A percentile compares a stretch with the other conserved stretches of the same genome.
Evolutionary conservation across 2,888 invertebrate genomes (phyloP).

Genomic region (Rhagium mordax): DNA sequence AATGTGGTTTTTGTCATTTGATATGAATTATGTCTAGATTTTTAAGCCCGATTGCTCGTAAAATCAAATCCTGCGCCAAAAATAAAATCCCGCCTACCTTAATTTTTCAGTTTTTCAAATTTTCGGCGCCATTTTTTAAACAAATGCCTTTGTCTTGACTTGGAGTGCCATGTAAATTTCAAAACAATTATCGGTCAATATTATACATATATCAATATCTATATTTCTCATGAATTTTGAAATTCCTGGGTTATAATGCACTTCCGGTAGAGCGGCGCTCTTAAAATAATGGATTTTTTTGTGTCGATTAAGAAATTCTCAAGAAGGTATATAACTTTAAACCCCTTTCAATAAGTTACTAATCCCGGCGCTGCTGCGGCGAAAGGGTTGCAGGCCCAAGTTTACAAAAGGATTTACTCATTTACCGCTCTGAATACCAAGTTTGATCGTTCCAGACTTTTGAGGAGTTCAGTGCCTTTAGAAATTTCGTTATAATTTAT

Average conservation of each 20-base stretch:
- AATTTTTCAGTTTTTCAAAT: too few relatives aligned
- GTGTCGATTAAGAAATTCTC: constrained; percentile 10
- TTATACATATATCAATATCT: too few relatives aligned
- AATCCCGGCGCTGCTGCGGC: constrained; percentile 62
- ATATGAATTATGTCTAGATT: too few relatives aligned
- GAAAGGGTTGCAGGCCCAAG: constrained; percentile 63
- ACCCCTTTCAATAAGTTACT: constrained; percentile 61
- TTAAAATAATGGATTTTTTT: constrained; percentile 19
- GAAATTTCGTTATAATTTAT: not conserved
- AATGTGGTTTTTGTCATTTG: too few relatives aligned
- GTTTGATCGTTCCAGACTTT: not conserved
- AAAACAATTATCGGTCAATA: too few relatives aligned
- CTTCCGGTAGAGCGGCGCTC: not conserved
- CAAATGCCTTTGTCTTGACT: too few relatives aligned
- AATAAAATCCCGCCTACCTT: too few relatives aligned
- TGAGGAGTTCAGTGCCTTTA: not conserved
- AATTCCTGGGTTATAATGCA: not conserved
- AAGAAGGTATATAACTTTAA: constrained; percentile 31
- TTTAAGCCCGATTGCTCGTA: too few relatives aligned
- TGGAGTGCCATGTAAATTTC: too few relatives aligned
- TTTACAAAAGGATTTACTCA: constrained; percentile 64
- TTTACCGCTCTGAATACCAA: constrained; percentile 48
- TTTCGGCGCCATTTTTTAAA: too few relatives aligned
- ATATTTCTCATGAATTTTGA: not conserved
- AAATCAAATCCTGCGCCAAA: too few relatives aligned